Evolutionary conservation across 2,797 vertebrate genomes (phyloP).

Genomic region (Acipenser transmontanus): DNA sequence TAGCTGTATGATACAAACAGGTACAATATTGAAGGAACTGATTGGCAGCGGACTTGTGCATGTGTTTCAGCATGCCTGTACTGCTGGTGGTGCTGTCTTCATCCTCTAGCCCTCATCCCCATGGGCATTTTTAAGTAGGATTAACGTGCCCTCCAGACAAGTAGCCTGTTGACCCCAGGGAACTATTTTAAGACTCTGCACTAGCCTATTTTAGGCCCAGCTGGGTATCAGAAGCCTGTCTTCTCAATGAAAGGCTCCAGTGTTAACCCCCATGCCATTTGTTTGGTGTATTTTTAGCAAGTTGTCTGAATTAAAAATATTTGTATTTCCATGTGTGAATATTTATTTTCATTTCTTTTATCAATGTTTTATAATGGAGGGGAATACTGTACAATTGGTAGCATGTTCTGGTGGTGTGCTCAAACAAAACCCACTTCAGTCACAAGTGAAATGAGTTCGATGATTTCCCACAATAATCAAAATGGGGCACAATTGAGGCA

Average conservation of each 20-base stretch:
- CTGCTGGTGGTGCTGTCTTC: conserved; percentile 36
- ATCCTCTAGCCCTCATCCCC: conserved; percentile 52
- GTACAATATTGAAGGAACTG: conserved; percentile 25
- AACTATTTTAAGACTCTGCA: conserved; percentile 16
- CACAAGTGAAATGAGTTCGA: too few relatives aligned
- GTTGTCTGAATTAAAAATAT: not conserved
- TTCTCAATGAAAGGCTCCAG: not conserved
- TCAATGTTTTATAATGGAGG: too few relatives aligned
- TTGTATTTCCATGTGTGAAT: not conserved
- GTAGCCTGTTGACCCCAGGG: conserved; percentile 43
- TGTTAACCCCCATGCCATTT: not conserved
- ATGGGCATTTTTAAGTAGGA: conserved; percentile 63
- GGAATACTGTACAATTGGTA: too few relatives aligned
- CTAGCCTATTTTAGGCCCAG: conserved; percentile 21
- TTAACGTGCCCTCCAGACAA: conserved; percentile 53
- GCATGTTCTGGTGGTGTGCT: too few relatives aligned
- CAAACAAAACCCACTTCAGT: too few relatives aligned
- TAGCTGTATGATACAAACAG: too few relatives aligned
- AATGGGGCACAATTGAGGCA: too few relatives aligned
- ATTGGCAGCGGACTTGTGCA: conserved; percentile 54
- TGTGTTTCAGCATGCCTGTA: conserved; percentile 45
- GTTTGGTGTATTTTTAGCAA: not conserved
- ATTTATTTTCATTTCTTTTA: too few relatives aligned
- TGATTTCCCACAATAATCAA: too few relatives aligned
- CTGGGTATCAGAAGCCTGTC: conserved; percentile 10